These are phyloP conservation scores for Acronicta alni DNA, from an alignment of 2,888 invertebrate species.

Conservation along the genomic window DNA sequence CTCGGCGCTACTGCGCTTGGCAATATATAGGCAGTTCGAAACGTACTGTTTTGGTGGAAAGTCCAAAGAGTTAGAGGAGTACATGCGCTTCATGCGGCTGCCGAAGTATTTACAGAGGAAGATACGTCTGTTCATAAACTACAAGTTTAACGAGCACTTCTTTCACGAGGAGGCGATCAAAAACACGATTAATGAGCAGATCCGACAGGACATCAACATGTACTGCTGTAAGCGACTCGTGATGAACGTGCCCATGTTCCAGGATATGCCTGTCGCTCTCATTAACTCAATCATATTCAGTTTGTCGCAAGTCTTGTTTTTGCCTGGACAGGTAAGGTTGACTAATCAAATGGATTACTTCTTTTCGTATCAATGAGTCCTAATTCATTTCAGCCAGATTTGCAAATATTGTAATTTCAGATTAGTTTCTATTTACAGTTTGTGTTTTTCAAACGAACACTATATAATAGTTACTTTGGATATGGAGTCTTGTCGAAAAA, in stretches of 20 bases:
- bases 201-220: slow-evolving; percentile 88
- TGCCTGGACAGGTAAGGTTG: slow-evolving; percentile 86
- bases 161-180: slow-evolving; percentile 71
- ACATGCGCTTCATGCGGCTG: slow-evolving; percentile 66
- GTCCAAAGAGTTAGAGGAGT: slow-evolving; percentile 67
- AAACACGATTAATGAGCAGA: slow-evolving; percentile 76
- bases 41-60: slow-evolving; percentile 67
- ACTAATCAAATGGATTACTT: not conserved
- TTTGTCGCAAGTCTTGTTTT: slow-evolving; percentile 86
- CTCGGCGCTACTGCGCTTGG: slow-evolving; percentile 65
- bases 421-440: no score
- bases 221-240: slow-evolving; percentile 87
- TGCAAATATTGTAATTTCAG: no score
- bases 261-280: slow-evolving; percentile 83
- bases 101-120: slow-evolving; percentile 68
- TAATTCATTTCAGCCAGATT: no score
- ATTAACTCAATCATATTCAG: slow-evolving; percentile 85
- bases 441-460: no score
- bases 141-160: slow-evolving; percentile 73
- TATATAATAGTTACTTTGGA: no score
- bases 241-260: slow-evolving; percentile 87
- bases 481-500: no score
- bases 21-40: slow-evolving; percentile 65
- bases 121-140: slow-evolving; percentile 69
- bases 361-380: no score